Evolutionary conservation across 1,140 invertebrate species (phyloP).

Genomic region (Panulirus ornatus): DNA sequence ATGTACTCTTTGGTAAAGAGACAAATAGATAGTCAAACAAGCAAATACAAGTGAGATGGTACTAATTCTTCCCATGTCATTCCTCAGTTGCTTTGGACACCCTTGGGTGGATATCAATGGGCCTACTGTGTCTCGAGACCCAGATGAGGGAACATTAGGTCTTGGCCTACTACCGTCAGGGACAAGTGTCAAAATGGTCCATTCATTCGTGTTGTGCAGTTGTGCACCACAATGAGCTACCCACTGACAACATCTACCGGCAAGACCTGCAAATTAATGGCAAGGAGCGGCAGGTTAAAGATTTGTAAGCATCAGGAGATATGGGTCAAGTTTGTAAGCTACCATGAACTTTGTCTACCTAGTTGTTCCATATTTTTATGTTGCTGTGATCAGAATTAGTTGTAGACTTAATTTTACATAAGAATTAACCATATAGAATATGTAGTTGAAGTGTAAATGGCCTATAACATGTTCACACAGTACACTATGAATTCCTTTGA

Average conservation of each 20-base stretch:
- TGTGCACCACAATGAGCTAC: slow-evolving; percentile 55
- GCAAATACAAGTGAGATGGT: too few species aligned
- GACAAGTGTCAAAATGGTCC: slow-evolving; percentile 69
- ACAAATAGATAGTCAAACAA: too few species aligned
- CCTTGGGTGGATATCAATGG: slow-evolving; percentile 75
- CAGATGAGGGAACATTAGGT: slow-evolving; percentile 70
- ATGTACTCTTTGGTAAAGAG: too few species aligned
- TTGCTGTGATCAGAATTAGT: not conserved
- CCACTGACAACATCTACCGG: slow-evolving; percentile 65
- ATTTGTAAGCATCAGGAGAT: slow-evolving; percentile 40
- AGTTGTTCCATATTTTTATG: not conserved
- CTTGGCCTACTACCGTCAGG: slow-evolving; percentile 70
- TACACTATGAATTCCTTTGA: too few species aligned
- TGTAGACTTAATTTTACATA: too few species aligned
- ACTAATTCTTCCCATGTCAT: too few species aligned
- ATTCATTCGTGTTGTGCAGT: slow-evolving; percentile 67
- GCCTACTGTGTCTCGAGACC: slow-evolving; percentile 66
- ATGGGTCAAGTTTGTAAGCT: not conserved
- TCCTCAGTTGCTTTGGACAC: slow-evolving; percentile 71
- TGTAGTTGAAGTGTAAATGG: too few species aligned
- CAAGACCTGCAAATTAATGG: slow-evolving; percentile 60
- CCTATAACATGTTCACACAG: too few species aligned
- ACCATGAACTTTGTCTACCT: not conserved
- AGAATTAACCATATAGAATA: too few species aligned
- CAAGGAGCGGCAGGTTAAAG: slow-evolving; percentile 45